Conservation (phyloP, 2,888 invertebrate species). For the Pimpla rufipes region DNA sequence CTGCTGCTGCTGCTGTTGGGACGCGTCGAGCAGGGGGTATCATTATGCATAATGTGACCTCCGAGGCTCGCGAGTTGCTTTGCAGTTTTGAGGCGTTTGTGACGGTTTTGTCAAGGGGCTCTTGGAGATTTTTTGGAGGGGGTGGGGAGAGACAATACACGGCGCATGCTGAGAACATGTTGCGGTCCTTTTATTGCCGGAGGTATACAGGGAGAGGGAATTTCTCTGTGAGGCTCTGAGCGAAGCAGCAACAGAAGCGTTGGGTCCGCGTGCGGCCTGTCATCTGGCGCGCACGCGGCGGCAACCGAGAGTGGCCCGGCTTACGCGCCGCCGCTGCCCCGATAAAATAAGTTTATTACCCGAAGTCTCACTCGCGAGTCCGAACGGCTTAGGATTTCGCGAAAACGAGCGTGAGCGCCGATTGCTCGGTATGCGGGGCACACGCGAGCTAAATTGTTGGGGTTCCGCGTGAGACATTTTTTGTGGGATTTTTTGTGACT, state of each 20-base stretch:
- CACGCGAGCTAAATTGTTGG: not conserved
- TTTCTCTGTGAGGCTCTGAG: not conserved
- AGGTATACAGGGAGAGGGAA: no score
- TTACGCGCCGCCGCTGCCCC: constrained; percentile 7
- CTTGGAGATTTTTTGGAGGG: constrained; percentile 28
- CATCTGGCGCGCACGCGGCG: constrained; percentile 72
- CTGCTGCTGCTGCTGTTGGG: no score
- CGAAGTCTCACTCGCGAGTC: constrained; percentile 23
- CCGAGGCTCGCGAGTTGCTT: not conserved
- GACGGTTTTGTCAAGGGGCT: not conserved
- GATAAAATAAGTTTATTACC: constrained; percentile 63
- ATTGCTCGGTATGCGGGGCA: not conserved
- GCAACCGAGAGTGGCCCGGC: constrained; percentile 50
- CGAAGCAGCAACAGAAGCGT: constrained; percentile 34
- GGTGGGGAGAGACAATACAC: constrained; percentile 46
- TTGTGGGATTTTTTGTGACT: not conserved
- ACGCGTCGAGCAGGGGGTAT: no score
- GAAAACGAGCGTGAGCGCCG: constrained; percentile 17
- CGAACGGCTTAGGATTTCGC: not conserved
- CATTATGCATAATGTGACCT: not conserved
- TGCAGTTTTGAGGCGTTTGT: not conserved
- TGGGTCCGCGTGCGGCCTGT: constrained; percentile 70
- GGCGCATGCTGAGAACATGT: constrained; percentile 52
- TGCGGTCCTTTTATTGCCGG: constrained; percentile 58
- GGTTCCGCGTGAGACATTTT: not conserved